Base-by-base conservation (phyloP, 2,888 invertebrate species). In the Orthosia incerta region DNA sequence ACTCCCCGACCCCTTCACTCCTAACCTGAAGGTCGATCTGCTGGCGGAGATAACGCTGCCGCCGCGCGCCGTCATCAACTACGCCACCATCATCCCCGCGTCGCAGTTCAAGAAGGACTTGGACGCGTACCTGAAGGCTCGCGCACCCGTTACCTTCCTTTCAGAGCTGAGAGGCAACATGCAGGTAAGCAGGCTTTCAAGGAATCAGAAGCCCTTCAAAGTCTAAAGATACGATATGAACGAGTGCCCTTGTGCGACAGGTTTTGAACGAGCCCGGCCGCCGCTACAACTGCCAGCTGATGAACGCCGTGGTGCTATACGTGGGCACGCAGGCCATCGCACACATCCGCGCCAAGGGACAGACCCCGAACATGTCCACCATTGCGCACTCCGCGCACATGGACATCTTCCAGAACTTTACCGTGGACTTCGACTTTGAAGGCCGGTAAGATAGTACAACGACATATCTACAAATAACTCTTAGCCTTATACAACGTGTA, bases 381-480 rank as follows among this genome's bases (percentile, higher is more conserved):
- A 99, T 99, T 82, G 99, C 99, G 1, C 99, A 99, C 93, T 99
- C 99, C 50, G 98, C 99, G 0, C 99, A 99, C 94, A 99, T 99
- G 99, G 99, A 99, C 94, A 99, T 99, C 87, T 99, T 99, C 97
- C 99, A 99, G 96, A 99, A 99, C 96, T 97, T 99, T 86, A 99
- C 99, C 1, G 99, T 99, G 0, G 99, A 99, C 94, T 97, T 99
- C 82, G 99, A 99, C 93, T 99, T 98, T 16, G 99, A 99, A 96
- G 99, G 99, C 93, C 94, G 97, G 95, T 94, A 73, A 90, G 94
- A 86, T 39, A 11, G 12, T 5, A 16, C n/a, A 59, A 9, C 39
- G 9, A 39, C 12, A 13, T 7, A 50, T 4, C 23, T 68, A n/a
- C 26, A 39, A 50, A 31, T 55, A 46, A 55, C 72, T 60, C 16